phyloP scores from a whole-genome alignment of 1,140 invertebrate genomes.

The Drosophila gunungcola region DNA sequence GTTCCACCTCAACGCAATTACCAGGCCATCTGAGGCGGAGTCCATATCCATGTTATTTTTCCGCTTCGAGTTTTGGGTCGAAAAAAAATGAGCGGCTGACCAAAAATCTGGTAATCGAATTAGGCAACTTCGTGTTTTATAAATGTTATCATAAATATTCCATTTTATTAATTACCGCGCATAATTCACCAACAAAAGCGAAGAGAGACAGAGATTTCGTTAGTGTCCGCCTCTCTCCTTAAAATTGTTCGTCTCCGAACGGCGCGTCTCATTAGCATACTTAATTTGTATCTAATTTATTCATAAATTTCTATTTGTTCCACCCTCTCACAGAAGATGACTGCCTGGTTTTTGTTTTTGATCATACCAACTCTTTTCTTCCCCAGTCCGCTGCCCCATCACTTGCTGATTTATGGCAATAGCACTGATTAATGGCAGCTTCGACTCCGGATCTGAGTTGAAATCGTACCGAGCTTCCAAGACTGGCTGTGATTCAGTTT shows the following conservation, averaged over 20 bases:
- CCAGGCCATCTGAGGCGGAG: constrained; percentile 48
- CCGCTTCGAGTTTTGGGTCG: neutral
- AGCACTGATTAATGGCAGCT: constrained; percentile 75
- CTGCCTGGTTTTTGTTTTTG: constrained; percentile 51
- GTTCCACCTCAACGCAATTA: constrained; percentile 79
- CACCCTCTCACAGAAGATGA: constrained; percentile 51
- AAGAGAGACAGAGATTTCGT: constrained; percentile 14
- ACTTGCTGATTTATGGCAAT: constrained; percentile 68
- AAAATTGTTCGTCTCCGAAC: constrained; percentile 4
- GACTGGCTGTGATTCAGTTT: constrained; percentile 68
- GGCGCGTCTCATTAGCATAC: constrained; percentile 72
- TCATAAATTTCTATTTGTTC: constrained; percentile 83
- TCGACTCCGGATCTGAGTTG: constrained; percentile 28
- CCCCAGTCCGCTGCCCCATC: constrained; percentile 16
- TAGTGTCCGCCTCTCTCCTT: constrained; percentile 33
- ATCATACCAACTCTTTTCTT: constrained; percentile 28
- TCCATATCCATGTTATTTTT: neutral
- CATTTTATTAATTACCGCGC: constrained; percentile 82
- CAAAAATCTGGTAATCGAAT: constrained; percentile 76
- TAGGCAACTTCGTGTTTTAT: constrained; percentile 83
- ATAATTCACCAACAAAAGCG: constrained; percentile 66
- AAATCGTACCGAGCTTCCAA: constrained; percentile 13
- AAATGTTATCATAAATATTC: constrained; percentile 84
- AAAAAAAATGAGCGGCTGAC: constrained; percentile 38
- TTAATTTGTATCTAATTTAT: constrained; percentile 83